Conservation (phyloP, 2,797 vertebrate genomes). For the Phrynocephalus forsythii region DNA sequence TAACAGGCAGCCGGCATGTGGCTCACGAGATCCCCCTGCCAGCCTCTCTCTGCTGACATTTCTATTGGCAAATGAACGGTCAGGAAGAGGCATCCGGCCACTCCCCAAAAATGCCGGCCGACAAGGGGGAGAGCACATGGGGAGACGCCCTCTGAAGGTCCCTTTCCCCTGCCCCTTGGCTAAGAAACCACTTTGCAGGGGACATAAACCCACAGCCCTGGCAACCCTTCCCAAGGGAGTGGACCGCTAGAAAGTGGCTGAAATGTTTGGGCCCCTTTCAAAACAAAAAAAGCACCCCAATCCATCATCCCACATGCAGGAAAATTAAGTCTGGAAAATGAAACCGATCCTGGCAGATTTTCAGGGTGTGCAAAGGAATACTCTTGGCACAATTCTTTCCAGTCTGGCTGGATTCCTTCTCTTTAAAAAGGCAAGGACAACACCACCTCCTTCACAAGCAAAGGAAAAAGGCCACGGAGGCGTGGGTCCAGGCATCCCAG, state of each 20-base stretch:
- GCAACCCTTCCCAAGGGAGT: neutral
- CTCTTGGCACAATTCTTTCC: conserved; percentile 37
- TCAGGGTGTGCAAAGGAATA: conserved; percentile 28
- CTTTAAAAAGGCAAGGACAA: neutral
- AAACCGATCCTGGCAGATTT: conserved; percentile 39
- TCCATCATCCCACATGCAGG: conserved; percentile 19
- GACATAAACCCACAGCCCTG: neutral
- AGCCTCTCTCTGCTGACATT: too few species aligned
- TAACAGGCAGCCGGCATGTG: neutral
- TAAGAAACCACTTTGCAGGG: neutral
- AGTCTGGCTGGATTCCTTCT: neutral
- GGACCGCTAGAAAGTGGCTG: neutral
- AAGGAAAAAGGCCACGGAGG: too few species aligned
- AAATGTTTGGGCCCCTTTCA: neutral
- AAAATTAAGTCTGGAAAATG: conserved; percentile 25
- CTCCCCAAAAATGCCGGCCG: neutral
- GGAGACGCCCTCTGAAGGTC: neutral
- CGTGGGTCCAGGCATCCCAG: neutral
- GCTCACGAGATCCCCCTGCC: neutral
- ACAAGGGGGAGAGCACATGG: neutral
- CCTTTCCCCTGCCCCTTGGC: neutral
- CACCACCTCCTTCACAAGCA: fast-evolving
- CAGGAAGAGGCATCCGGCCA: neutral
- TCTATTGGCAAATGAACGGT: neutral
- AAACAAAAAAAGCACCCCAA: neutral